Evolutionary conservation across 2,113 vertebrate genomes (phyloP), one percentile per base, ranked within the genome.

Genomic region (Python bivittatus): DNA sequence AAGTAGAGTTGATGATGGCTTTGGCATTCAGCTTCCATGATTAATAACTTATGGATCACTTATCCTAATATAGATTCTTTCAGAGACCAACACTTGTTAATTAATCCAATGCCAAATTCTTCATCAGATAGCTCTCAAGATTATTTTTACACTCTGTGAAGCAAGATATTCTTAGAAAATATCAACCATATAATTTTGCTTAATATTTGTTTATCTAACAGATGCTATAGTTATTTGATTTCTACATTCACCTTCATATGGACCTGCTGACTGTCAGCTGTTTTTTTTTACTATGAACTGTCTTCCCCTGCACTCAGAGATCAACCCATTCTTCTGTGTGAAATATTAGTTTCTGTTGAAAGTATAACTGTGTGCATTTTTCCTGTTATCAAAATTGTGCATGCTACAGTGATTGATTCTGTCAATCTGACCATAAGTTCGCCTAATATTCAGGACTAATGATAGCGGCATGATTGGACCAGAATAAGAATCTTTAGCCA

Each of bases 131-230:
- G 91, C 93, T 93, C 84, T 93, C 86, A 89, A 91, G 52, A 89
- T 91, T 88, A 6, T 42, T 96, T 93, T 93, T 96, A 88, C 92
- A 95, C 58, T 92, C 94, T 97, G 93, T 88, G 93, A 97, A 95
- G 94, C 96, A 95, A 95, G 92, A 53, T 97, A 96, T 97, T 97
- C 97, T 97, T 97, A 97, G 96, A 96, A 96, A 97, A 96, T 96
- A 95, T 92, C 92, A 94, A 93, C 94, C 96, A 97, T 94, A 96
- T 97, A 97, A 97, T 97, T 96, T 91, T 93, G 58, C 87, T 96
- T 97, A 97, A 97, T 96, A 97, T 97, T 96, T 96, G 93, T 96
- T 96, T 96, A 94, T 96, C 60, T 97, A 97, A 96, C 97, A 98
- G 97, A 97, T 96, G 96, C 97, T 92, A 95, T 91, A 95, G 93